A percentile compares a stretch with the other conserved stretches of the same genome.
These are phyloP conservation scores for Tetragnatha versicolor DNA, from an alignment of 1,140 invertebrate species.

Conservation along the genomic window DNA sequence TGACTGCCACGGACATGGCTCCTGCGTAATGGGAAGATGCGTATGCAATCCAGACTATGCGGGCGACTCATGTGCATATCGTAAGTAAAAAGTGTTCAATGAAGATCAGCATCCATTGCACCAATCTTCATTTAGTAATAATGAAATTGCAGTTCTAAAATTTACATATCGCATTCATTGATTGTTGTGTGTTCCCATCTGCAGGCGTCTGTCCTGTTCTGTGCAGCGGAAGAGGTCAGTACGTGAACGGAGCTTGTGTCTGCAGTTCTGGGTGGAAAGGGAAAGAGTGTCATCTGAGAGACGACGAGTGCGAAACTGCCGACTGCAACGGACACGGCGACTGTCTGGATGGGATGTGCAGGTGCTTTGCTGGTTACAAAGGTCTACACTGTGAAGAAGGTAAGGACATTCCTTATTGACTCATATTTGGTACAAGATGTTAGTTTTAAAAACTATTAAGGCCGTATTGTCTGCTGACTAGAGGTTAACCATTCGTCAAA, in stretches of 20 bases:
- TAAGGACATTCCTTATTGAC: too few species aligned
- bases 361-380: constrained; percentile 89
- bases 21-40: constrained; percentile 93
- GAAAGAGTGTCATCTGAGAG: constrained; percentile 90
- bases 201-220: constrained; percentile 90
- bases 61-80: constrained; percentile 87
- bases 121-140: not conserved
- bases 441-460: too few species aligned
- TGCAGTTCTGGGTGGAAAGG: constrained; percentile 98
- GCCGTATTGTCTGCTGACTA: too few species aligned
- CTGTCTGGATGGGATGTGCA: constrained; percentile 86
- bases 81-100: constrained; percentile 70
- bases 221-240: constrained; percentile 95
- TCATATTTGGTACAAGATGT: too few species aligned
- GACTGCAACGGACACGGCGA: constrained; percentile 91
- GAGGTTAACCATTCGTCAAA: too few species aligned
- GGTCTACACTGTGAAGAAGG: constrained; percentile 83
- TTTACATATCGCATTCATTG: not conserved
- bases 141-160: not conserved
- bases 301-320: constrained; percentile 87
- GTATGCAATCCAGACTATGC: constrained; percentile 94
- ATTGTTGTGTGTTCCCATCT: not conserved
- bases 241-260: constrained; percentile 92
- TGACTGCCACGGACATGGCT: constrained; percentile 92
- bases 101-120: not conserved